Conservation (phyloP, 2,113 vertebrate genomes). For the Actenoides lindsayi region DNA sequence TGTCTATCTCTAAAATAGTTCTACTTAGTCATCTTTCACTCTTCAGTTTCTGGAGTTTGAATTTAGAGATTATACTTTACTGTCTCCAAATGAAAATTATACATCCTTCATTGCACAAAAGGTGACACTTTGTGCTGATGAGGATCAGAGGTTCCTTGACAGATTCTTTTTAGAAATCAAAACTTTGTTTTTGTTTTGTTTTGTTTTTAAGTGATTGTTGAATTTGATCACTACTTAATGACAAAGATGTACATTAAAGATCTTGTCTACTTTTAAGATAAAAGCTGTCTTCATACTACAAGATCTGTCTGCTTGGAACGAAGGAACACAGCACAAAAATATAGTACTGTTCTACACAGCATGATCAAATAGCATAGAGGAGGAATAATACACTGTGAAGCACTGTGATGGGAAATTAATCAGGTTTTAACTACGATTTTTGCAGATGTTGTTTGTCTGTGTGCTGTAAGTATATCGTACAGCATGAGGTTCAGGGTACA, state of each 20-base stretch:
- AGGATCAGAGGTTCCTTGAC: not conserved
- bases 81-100: not conserved
- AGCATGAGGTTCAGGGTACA: not conserved
- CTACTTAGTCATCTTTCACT: not conserved
- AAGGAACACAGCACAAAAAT: not conserved
- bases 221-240: not conserved
- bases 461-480: not conserved
- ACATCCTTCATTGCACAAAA: not conserved
- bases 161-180: not conserved
- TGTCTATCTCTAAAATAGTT: not conserved
- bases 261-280: not conserved
- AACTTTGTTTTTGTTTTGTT: not conserved
- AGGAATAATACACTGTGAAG: not conserved
- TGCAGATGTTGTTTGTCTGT: not conserved
- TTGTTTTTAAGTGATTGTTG: not conserved
- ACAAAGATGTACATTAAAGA: not conserved
- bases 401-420: not conserved
- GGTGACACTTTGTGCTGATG: not conserved
- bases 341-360: not conserved
- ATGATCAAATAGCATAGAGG: rapidly evolving
- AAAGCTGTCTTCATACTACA: not conserved
- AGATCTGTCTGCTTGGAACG: not conserved
- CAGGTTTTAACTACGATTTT: not conserved
- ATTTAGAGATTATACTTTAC: not conserved
- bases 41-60: not conserved